phyloP scores from a whole-genome alignment of 2,113 vertebrate genomes.

The Esox niger region DNA sequence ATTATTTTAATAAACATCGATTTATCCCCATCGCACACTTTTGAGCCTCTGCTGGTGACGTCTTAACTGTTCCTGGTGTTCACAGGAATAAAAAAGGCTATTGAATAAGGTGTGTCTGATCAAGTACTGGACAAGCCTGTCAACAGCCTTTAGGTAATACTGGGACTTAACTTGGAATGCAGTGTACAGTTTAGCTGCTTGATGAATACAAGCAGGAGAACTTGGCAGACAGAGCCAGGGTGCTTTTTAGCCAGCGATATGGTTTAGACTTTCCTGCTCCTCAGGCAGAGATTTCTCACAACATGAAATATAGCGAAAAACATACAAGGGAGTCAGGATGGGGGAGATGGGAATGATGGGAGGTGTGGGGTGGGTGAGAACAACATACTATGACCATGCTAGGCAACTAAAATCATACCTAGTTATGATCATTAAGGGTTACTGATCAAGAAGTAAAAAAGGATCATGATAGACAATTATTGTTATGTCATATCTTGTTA shows the following conservation, averaged over 20 bases:
- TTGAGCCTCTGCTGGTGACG: too few relatives aligned
- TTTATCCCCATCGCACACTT: too few relatives aligned
- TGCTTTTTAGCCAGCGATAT: constrained; percentile 22
- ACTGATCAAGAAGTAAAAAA: too few relatives aligned
- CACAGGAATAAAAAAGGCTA: neutral
- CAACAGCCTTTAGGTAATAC: constrained; percentile 5
- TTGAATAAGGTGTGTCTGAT: neutral
- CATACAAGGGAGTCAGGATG: constrained; percentile 14
- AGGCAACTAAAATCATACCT: too few relatives aligned
- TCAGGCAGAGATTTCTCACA: constrained; percentile 10
- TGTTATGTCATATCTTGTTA: constrained; percentile 27
- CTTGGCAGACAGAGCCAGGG: constrained; percentile 24
- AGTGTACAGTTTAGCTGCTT: too few relatives aligned
- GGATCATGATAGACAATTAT: too few relatives aligned
- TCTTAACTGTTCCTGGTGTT: too few relatives aligned
- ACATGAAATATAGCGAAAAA: constrained; percentile 8
- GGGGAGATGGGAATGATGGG: constrained; percentile 11
- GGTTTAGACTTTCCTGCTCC: constrained; percentile 7
- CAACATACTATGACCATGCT: too few relatives aligned
- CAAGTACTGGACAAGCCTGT: neutral
- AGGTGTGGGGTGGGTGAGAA: constrained; percentile 24
- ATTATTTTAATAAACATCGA: too few relatives aligned
- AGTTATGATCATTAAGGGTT: too few relatives aligned
- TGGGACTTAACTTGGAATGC: neutral
- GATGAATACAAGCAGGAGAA: constrained; percentile 18